phyloP scores from a whole-genome alignment of 2,113 vertebrate genomes.

The Gobius niger region DNA sequence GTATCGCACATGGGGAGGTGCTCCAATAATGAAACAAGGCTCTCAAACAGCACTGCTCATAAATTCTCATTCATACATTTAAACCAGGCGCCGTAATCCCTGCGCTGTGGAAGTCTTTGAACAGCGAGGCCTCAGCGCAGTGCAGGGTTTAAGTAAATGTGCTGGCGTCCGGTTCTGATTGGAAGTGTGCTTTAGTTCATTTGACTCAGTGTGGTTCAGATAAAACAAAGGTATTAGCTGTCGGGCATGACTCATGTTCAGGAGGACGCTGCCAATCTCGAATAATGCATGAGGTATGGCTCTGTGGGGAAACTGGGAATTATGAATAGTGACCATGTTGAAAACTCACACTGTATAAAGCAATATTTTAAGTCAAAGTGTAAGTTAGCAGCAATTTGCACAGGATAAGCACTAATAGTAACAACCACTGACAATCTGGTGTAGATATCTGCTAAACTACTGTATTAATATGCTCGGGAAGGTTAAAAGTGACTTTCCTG shows the following conservation, averaged over 20 bases:
- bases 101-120: slow-evolving; percentile 42
- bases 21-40: background rate
- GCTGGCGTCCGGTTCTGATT: slow-evolving; percentile 6
- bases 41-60: background rate
- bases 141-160: slow-evolving; percentile 29
- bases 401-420: too few species aligned
- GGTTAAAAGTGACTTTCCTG: too few species aligned
- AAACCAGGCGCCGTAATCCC: slow-evolving; percentile 34
- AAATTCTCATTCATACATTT: slow-evolving; percentile 6
- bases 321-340: too few species aligned
- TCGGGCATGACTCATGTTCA: slow-evolving; percentile 1
- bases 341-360: too few species aligned
- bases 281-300: too few species aligned
- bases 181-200: background rate
- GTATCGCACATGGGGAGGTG: background rate
- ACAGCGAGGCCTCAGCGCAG: slow-evolving; percentile 41
- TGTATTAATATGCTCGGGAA: too few species aligned
- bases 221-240: slow-evolving; percentile 16
- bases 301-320: too few species aligned
- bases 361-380: too few species aligned
- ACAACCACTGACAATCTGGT: too few species aligned
- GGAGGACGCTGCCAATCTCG: too few species aligned
- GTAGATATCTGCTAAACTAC: too few species aligned
- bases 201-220: background rate
- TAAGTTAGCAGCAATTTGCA: too few species aligned